These are phyloP conservation scores for Netelia fuscicornis DNA, from an alignment of 2,888 invertebrate species.

Conservation along the genomic window DNA sequence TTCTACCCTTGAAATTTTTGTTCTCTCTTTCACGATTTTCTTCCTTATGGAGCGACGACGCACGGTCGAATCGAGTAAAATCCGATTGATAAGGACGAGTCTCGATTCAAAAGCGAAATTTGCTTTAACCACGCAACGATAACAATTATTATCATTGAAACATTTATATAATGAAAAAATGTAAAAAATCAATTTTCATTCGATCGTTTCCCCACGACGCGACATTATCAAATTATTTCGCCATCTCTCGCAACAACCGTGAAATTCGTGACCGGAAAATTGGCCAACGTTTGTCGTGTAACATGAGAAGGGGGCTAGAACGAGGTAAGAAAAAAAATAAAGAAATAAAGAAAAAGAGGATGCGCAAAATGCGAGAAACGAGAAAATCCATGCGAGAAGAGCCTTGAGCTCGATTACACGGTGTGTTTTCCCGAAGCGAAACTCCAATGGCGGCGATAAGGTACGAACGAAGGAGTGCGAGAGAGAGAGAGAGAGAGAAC, in stretches of 20 bases:
- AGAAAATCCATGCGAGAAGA: slow-evolving; percentile 35
- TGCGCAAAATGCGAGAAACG: slow-evolving; percentile 29
- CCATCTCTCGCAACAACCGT: slow-evolving; percentile 36
- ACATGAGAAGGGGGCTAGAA: neutral
- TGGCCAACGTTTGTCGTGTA: slow-evolving; percentile 30
- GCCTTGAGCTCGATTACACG: slow-evolving; percentile 64
- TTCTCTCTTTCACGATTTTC: neutral
- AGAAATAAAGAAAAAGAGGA: slow-evolving; percentile 20
- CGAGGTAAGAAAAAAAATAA: slow-evolving; percentile 10
- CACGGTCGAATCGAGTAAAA: neutral
- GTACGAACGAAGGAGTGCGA: neutral
- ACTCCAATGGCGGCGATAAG: slow-evolving; percentile 61
- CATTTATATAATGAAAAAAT: too few species aligned
- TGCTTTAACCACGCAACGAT: neutral
- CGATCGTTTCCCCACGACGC: too few species aligned
- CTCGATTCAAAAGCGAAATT: neutral
- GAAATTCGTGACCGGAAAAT: slow-evolving; percentile 54
- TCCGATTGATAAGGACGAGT: neutral
- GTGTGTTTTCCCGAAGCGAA: slow-evolving; percentile 57
- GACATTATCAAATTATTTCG: neutral
- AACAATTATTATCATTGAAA: too few species aligned
- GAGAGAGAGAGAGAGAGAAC: too few species aligned
- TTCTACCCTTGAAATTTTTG: neutral
- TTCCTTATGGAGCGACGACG: neutral
- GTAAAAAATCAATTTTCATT: too few species aligned